These are phyloP conservation scores for Salvelinus namaycush DNA, from an alignment of 2,113 vertebrate species.

Conservation along the genomic window DNA sequence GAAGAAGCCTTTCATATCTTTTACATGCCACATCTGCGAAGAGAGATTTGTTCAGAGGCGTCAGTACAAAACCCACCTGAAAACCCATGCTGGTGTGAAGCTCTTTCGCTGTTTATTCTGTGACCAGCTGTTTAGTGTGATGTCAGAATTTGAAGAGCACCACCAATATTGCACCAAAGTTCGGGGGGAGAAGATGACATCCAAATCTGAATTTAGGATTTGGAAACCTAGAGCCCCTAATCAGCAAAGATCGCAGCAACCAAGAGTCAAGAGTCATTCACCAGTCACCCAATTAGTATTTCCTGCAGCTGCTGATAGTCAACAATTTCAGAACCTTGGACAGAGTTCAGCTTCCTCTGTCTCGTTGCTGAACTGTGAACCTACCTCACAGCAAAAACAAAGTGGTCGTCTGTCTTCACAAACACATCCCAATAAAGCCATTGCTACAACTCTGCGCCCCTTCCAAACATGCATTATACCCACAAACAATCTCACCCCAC, in stretches of 20 bases:
- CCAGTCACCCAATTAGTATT: constrained; percentile 48
- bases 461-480: constrained; percentile 48
- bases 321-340: constrained; percentile 7
- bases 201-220: neutral
- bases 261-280: constrained; percentile 2
- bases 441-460: constrained; percentile 29
- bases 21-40: constrained; percentile 80
- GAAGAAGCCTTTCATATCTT: constrained; percentile 64
- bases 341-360: constrained; percentile 1
- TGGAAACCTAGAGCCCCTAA: neutral
- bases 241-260: neutral
- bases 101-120: constrained; percentile 80
- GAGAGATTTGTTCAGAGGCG: constrained; percentile 74
- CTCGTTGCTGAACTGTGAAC: neutral
- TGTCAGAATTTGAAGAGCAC: constrained; percentile 79
- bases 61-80: constrained; percentile 79
- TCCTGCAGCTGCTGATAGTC: constrained; percentile 24
- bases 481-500: constrained; percentile 35
- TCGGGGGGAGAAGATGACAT: neutral
- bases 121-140: constrained; percentile 82
- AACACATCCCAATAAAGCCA: constrained; percentile 21
- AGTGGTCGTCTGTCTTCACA: neutral
- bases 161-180: constrained; percentile 65
- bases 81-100: constrained; percentile 79
- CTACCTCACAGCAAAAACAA: neutral